Conservation (phyloP, 2,797 vertebrate genomes). For the Chromis chromis region DNA sequence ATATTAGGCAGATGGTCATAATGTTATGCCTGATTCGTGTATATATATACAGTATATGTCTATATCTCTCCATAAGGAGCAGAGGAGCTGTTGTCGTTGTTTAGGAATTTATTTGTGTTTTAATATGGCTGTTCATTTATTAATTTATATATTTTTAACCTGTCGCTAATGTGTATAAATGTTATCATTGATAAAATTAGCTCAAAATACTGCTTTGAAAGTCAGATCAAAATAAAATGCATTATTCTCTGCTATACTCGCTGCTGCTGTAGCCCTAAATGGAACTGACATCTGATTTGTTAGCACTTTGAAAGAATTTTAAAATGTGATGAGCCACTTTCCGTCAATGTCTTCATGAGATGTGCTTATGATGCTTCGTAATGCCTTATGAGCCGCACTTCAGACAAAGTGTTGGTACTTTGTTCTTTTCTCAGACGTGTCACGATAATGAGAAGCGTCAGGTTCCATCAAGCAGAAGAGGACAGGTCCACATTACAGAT, state of each 20-base stretch:
- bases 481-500: constrained; percentile 81
- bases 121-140: too few relatives aligned
- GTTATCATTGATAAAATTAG: background rate
- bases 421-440: constrained; percentile 70
- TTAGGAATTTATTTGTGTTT: background rate
- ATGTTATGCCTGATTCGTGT: too few relatives aligned
- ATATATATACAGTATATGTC: too few relatives aligned
- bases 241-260: constrained; percentile 7
- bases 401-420: constrained; percentile 68
- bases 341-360: constrained; percentile 50
- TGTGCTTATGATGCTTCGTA: constrained; percentile 48
- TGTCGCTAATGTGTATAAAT: background rate
- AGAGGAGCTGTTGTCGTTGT: constrained; percentile 2
- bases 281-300: constrained; percentile 64
- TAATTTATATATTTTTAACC: constrained; percentile 4
- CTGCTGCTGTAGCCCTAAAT: constrained; percentile 33
- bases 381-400: constrained; percentile 59
- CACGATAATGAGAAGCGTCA: constrained; percentile 77
- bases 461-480: constrained; percentile 78
- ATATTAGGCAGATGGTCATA: too few relatives aligned
- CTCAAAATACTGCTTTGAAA: constrained; percentile 2
- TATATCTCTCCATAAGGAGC: background rate
- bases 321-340: constrained; percentile 65
- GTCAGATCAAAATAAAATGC: constrained; percentile 5
- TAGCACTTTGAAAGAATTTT: constrained; percentile 56